phyloP scores from a whole-genome alignment of 1,140 invertebrate genomes.

The Gryon sp. region DNA sequence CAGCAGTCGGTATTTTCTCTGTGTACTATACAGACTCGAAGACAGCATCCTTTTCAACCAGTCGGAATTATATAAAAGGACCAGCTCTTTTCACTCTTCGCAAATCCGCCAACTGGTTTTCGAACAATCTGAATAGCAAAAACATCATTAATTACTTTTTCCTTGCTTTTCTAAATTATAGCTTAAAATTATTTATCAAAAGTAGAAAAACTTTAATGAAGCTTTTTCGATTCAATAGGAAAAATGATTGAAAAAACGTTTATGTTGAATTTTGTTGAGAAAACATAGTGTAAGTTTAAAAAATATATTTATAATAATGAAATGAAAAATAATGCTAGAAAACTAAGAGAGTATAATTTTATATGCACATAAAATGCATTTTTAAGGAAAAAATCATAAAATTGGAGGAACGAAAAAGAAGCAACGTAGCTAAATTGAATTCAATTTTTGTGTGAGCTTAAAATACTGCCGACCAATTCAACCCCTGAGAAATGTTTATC shows the following conservation, averaged over 20 bases:
- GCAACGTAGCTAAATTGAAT: slow-evolving; percentile 8
- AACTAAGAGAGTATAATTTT: background rate
- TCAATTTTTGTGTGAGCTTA: slow-evolving; percentile 1
- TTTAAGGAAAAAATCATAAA: too few species aligned
- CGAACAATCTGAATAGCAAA: slow-evolving; percentile 1
- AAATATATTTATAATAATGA: background rate
- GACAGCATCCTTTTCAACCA: slow-evolving; percentile 26
- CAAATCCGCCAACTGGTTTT: slow-evolving; percentile 26
- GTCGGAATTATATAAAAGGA: slow-evolving; percentile 33
- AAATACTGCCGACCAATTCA: slow-evolving; percentile 19
- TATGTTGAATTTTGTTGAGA: background rate
- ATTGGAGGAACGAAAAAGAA: too few species aligned
- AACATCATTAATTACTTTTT: too few species aligned
- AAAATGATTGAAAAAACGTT: background rate
- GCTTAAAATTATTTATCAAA: too few species aligned
- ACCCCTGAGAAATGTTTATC: slow-evolving; percentile 28
- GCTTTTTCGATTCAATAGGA: too few species aligned
- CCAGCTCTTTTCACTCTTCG: slow-evolving; percentile 23
- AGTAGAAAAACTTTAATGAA: too few species aligned
- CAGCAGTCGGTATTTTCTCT: slow-evolving; percentile 15
- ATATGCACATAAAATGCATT: background rate
- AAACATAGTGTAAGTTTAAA: too few species aligned
- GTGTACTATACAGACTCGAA: slow-evolving; percentile 11
- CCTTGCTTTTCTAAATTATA: background rate
- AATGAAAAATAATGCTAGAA: background rate